Evolutionary conservation across 2,113 vertebrate species (phyloP).

Genomic region (Alethe diademata): DNA sequence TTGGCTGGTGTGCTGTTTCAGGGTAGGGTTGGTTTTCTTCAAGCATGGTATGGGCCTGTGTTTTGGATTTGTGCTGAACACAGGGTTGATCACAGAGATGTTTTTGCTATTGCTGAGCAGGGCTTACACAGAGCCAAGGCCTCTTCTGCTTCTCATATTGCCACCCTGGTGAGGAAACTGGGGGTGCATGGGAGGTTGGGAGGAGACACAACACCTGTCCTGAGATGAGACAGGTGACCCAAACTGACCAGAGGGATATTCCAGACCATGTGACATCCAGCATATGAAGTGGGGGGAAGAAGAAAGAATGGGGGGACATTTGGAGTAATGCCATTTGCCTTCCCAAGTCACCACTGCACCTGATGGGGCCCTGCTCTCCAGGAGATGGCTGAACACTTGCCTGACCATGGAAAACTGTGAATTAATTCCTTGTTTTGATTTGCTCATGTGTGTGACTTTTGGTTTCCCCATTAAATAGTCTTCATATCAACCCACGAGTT

Average conservation of each 20-base stretch:
- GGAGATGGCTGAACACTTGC: neutral
- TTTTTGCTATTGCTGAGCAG: neutral
- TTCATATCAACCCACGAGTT: neutral
- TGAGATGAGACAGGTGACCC: neutral
- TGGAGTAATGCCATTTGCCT: neutral
- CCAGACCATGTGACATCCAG: neutral
- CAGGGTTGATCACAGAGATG: neutral
- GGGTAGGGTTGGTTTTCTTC: neutral
- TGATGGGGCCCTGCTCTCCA: neutral
- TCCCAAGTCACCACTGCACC: neutral
- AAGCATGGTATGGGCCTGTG: neutral
- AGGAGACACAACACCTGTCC: neutral
- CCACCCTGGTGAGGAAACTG: accelerated
- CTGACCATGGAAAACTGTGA: neutral
- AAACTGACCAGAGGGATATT: neutral
- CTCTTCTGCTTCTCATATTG: neutral
- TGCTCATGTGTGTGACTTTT: neutral
- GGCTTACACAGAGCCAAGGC: neutral
- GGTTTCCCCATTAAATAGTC: neutral
- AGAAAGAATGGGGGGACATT: accelerated
- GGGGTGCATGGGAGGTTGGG: neutral
- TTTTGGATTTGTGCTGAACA: neutral
- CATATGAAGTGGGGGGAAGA: neutral
- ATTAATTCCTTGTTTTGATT: neutral
- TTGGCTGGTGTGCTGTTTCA: neutral